Conservation (phyloP, 2,888 invertebrate genomes). For the Adelphocoris suturalis region DNA sequence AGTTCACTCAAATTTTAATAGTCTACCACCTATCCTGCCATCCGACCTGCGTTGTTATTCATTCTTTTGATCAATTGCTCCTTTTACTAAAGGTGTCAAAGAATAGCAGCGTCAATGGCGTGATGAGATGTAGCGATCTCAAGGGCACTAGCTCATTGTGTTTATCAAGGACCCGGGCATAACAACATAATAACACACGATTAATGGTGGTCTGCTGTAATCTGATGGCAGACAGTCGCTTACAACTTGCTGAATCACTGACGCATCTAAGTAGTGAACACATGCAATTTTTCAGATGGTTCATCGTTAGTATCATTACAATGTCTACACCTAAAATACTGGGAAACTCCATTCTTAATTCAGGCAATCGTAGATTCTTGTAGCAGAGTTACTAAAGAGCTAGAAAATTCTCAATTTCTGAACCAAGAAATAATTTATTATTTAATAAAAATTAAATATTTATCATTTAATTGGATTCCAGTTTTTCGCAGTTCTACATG, state of each 20-base stretch:
- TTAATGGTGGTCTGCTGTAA: conserved; percentile 12
- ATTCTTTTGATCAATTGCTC: not conserved
- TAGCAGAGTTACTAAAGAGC: no score
- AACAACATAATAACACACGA: conserved; percentile 35
- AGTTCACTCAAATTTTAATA: not conserved
- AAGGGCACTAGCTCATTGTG: conserved; percentile 44
- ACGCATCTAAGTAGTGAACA: no score
- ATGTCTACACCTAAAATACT: no score
- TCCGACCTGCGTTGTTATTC: not conserved
- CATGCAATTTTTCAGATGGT: no score
- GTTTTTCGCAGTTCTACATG: no score
- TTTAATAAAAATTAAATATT: no score
- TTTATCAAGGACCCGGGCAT: not conserved
- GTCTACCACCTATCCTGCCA: not conserved
- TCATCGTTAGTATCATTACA: no score
- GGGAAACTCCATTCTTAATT: no score
- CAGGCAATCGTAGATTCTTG: no score
- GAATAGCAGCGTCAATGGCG: conserved; percentile 13
- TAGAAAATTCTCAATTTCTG: no score
- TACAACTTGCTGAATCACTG: not conserved
- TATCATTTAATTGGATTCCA: no score
- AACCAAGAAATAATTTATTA: no score
- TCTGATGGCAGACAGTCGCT: not conserved
- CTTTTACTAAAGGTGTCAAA: not conserved
- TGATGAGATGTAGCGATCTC: conserved; percentile 20